phyloP scores from a whole-genome alignment of 2,888 invertebrate genomes.

The Allygus modestus region DNA sequence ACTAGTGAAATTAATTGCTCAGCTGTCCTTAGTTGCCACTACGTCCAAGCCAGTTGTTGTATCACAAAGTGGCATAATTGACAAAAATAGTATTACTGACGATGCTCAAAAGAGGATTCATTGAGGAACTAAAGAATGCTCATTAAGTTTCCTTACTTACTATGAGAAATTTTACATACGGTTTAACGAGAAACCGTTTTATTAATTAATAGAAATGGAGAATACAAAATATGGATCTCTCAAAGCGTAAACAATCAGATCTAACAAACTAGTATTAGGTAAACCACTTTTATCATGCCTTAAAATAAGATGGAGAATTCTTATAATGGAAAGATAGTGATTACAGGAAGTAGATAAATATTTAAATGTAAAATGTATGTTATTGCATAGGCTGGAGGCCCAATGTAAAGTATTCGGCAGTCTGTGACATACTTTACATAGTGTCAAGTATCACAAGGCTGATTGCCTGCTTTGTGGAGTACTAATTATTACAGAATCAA shows the following conservation, averaged over 20 bases:
- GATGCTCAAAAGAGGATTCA: background rate
- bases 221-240: too few species aligned
- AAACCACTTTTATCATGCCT: too few species aligned
- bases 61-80: background rate
- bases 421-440: background rate
- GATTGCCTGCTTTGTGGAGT: background rate
- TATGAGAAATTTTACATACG: background rate
- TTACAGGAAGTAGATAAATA: background rate
- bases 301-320: too few species aligned
- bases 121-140: background rate
- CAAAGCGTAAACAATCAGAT: too few species aligned
- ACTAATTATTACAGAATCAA: conserved; percentile 22
- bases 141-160: background rate
- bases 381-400: background rate
- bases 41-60: too few species aligned
- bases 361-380: background rate
- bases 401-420: background rate
- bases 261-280: too few species aligned
- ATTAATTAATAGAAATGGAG: too few species aligned
- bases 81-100: background rate
- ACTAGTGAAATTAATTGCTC: too few species aligned
- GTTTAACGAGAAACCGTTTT: too few species aligned
- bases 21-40: too few species aligned
- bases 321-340: background rate
- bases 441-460: background rate